Evolutionary conservation across 2,888 invertebrate genomes (phyloP).

Genomic region (Sylvicola cinctus): DNA sequence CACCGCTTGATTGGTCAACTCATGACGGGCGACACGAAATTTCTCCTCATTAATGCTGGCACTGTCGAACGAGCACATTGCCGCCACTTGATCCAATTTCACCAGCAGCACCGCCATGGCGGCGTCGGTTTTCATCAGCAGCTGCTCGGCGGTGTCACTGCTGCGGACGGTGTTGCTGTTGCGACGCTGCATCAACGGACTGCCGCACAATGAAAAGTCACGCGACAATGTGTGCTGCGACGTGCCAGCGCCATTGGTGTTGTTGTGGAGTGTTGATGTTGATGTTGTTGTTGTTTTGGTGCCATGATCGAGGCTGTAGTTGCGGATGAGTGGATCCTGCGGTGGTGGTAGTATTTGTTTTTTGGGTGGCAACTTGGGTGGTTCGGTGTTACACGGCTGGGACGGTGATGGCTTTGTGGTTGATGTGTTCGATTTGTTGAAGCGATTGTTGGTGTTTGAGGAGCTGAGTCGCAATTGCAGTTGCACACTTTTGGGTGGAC

Average conservation of each 20-base stretch:
- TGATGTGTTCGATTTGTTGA: too few species aligned
- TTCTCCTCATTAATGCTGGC: conserved; percentile 54
- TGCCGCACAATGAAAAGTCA: conserved; percentile 22
- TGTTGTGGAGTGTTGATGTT: conserved; percentile 4
- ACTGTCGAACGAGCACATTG: conserved; percentile 49
- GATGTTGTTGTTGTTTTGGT: conserved; percentile 3
- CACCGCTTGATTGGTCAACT: conserved; percentile 58
- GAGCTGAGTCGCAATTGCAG: conserved; percentile 18
- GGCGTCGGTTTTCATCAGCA: conserved; percentile 45
- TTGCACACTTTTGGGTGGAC: conserved; percentile 42
- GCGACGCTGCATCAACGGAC: conserved; percentile 22
- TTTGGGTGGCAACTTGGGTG: neutral
- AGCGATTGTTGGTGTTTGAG: conserved; percentile 28
- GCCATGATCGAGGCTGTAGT: neutral
- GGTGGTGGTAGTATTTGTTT: conserved; percentile 1
- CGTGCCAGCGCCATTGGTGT: conserved; percentile 8
- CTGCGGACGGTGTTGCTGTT: conserved; percentile 30
- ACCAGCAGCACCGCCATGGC: conserved; percentile 46
- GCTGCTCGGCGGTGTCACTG: conserved; percentile 30
- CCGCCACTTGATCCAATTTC: conserved; percentile 46
- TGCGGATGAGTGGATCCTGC: conserved; percentile 4
- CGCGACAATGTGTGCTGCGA: conserved; percentile 7
- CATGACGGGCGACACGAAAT: conserved; percentile 57
- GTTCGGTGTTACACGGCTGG: neutral
- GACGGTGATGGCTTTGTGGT: too few species aligned